Base-by-base conservation (phyloP, 2,888 invertebrate species). In the Nasonia oneida region DNA sequence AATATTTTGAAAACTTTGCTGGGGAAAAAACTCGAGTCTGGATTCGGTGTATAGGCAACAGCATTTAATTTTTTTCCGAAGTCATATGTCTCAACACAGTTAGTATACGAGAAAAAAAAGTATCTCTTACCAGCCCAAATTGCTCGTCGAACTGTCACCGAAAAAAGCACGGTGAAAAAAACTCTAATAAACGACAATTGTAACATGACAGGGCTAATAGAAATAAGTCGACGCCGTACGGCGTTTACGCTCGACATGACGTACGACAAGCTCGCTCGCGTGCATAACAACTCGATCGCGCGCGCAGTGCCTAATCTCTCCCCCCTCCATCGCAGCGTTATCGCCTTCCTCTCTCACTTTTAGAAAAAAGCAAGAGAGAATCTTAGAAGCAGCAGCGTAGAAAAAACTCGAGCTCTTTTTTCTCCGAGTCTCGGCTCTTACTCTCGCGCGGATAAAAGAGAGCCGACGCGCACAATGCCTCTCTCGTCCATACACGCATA, bases 141-240 rank as follows among this genome's bases (percentile, higher is more conserved):
- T 64, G 18, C 29, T 64, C 29, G 12, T 23, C 15, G 5, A 74
- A 74, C n/a, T 47, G 2, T 4, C 18, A 33, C 70, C 10, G 8
- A n/a, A 53, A 14, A 50, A 71, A 23, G 39, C 1, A 37, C 8
- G 71, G 67, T 18, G n/a, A 70, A 42, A 61, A 23, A 53, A 80
- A 61, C 29, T 61, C 77, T 78, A 73, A 78, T 78, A 83, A 83
- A 83, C 71, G 77, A 61, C 73, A 78, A 78, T 79, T 64, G 70
- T 83, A 77, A 77, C 70, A 83, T 83, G 53, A 83, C 83, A 42
- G 84, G 53, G 64, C 47, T 82, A 50, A 83, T 78, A 75, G 70
- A 74, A 78, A 85, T 79, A 83, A 81, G 74, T 81, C 61, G 47
- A 33, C 39, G 53, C 86, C 83, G 84, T 88, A 87, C 29, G 29